Evolutionary conservation across 2,888 invertebrate species (phyloP), one percentile per base, ranked within the genome.

Genomic region (Cheilosia scutellata): DNA sequence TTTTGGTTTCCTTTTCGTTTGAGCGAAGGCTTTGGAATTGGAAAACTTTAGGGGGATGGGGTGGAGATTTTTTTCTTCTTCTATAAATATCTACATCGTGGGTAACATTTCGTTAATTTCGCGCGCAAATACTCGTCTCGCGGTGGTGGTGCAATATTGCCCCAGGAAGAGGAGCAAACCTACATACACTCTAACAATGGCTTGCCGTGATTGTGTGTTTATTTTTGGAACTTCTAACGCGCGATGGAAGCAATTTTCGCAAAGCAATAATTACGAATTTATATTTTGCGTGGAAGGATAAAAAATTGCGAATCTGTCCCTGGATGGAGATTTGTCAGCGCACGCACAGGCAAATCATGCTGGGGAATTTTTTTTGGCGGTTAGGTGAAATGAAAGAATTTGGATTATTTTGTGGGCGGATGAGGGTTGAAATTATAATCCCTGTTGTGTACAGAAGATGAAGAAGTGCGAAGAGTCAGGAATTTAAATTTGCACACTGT

Each of bases 91-190:
- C 80, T 76, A 74, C 84, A 80, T 71, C 80, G 58, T 42, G 80
- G 80, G 80, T 70, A 29, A 80, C 75, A 86, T 86, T 86, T 84
- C 29, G 71, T 47, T 76, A 80, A 84, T 84, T 84, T 84, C 49
- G 74, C 80, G 55, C 75, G 75, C 58, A 70, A 84, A 80, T 75
- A 84, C 65, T 70, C 82, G 74, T 78, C 83, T 82, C 83, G 78
- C 79, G 40, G 62, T 53, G 78, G 83, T 68, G 63, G 68, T 20
- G 20, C 20, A 20, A 20, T 57, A 65, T 78, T 66, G 29, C 29
- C 37, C 49, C 47, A 27, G 49, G 37, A 37, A 29, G 16, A 47
- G 77, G 31, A 58, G 70, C 20, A 47, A 40, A 6, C 20, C 33
- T 31, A 20, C 42, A 37, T 77, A 53, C 63, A 63, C 53, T 75